Conservation (phyloP, 2,797 vertebrate genomes). For the Mormyrus proboscirostris region DNA sequence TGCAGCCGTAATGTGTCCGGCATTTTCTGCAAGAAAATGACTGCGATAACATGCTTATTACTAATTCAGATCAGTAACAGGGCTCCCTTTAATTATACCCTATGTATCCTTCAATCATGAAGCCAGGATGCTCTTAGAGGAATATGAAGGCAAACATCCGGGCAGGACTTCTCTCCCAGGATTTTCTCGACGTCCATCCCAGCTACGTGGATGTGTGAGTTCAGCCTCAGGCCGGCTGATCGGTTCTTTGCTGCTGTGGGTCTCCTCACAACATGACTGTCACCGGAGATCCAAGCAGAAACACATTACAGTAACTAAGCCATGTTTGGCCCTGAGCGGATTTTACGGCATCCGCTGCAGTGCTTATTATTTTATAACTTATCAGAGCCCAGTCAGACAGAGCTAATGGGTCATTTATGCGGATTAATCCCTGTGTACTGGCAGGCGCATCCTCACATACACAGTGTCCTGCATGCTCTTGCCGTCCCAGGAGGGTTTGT, state of each 20-base stretch:
- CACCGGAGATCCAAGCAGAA: background rate
- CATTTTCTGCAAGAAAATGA: background rate
- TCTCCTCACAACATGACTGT: background rate
- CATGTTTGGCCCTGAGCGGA: background rate
- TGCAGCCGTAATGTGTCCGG: background rate
- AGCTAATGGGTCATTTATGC: background rate
- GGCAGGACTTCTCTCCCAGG: background rate
- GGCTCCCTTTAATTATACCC: background rate
- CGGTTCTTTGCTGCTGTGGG: background rate
- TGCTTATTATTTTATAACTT: background rate
- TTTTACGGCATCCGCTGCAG: background rate
- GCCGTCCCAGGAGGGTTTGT: background rate
- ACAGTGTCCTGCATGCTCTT: background rate
- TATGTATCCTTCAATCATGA: background rate
- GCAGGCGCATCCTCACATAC: background rate
- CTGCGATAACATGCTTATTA: background rate
- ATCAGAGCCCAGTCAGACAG: background rate
- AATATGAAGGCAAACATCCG: background rate
- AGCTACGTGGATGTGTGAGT: background rate
- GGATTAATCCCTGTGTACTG: background rate
- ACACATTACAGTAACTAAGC: background rate
- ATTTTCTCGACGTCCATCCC: background rate
- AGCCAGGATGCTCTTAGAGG: background rate
- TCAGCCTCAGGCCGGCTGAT: background rate
- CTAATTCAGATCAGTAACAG: background rate